phyloP scores from a whole-genome alignment of 2,113 vertebrate genomes.

The Pygoscelis adeliae region DNA sequence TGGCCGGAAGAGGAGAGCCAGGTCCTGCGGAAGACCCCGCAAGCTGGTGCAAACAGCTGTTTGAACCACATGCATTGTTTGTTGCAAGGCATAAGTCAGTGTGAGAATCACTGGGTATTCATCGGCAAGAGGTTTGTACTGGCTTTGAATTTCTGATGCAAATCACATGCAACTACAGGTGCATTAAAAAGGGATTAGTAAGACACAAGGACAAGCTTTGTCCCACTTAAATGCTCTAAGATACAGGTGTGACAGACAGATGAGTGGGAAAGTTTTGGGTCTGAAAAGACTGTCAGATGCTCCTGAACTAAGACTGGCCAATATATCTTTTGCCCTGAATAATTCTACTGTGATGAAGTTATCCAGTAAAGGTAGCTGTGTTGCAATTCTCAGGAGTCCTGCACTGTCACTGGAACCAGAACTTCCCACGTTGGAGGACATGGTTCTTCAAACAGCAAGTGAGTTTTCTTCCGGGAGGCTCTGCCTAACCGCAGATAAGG shows the following conservation, averaged over 20 bases:
- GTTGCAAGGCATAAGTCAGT: neutral
- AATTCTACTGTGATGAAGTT: slow-evolving; percentile 37
- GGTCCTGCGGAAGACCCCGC: neutral
- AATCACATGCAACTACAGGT: neutral
- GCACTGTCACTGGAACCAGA: slow-evolving; percentile 15
- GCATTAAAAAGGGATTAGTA: neutral
- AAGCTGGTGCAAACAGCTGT: neutral
- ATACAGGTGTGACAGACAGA: neutral
- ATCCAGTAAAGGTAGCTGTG: slow-evolving; percentile 69
- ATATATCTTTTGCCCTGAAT: slow-evolving; percentile 55
- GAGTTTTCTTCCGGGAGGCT: neutral
- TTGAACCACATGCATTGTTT: neutral
- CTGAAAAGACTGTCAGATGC: neutral
- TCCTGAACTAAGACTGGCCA: slow-evolving; percentile 52
- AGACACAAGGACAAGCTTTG: neutral
- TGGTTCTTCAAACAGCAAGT: neutral
- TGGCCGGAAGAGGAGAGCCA: neutral
- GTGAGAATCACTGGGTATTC: neutral
- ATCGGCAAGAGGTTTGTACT: neutral
- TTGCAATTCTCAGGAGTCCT: slow-evolving; percentile 53
- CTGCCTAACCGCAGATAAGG: neutral
- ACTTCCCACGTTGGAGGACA: neutral
- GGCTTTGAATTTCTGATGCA: neutral
- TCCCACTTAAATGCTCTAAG: neutral
- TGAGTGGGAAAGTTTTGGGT: neutral